Percentiles rank a stretch among this genome's conserved stretches.
Evolutionary conservation across 2,888 invertebrate genomes (phyloP).

Genomic region (Galerucella nymphaeae): DNA sequence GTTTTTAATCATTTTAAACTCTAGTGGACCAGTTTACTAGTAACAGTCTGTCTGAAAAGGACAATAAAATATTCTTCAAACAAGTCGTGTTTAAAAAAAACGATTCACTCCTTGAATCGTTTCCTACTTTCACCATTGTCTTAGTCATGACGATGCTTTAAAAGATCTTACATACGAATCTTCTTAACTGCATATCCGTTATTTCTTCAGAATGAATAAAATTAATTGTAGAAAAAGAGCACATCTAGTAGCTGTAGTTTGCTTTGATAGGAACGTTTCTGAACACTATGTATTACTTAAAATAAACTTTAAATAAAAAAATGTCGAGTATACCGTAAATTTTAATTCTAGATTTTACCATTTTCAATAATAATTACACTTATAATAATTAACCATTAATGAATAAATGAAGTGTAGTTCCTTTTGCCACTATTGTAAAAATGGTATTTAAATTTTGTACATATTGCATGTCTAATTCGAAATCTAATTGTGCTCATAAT

Average conservation of each 20-base stretch:
- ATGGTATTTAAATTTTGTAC: too few species aligned
- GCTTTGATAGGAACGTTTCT: not conserved
- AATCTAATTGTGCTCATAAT: too few species aligned
- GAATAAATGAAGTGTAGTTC: too few species aligned
- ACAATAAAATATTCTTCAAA: constrained; percentile 1
- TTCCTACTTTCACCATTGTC: constrained; percentile 58
- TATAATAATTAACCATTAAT: too few species aligned
- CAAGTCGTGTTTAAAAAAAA: not conserved
- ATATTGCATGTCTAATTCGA: too few species aligned
- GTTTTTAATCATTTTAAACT: not conserved
- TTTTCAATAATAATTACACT: too few species aligned
- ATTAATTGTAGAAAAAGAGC: not conserved
- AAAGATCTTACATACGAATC: constrained; percentile 30
- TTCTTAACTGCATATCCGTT: constrained; percentile 21
- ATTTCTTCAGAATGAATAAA: not conserved
- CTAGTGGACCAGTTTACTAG: not conserved
- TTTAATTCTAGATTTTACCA: too few species aligned
- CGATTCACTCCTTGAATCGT: not conserved
- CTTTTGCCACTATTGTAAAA: too few species aligned
- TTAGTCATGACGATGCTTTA: constrained; percentile 50
- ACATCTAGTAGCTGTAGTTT: not conserved
- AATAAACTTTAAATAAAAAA: too few species aligned
- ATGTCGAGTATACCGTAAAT: too few species aligned
- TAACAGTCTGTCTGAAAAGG: not conserved
- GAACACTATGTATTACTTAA: too few species aligned